Evolutionary conservation across 2,888 invertebrate species (phyloP).

Genomic region (Slavum lentiscoides): DNA sequence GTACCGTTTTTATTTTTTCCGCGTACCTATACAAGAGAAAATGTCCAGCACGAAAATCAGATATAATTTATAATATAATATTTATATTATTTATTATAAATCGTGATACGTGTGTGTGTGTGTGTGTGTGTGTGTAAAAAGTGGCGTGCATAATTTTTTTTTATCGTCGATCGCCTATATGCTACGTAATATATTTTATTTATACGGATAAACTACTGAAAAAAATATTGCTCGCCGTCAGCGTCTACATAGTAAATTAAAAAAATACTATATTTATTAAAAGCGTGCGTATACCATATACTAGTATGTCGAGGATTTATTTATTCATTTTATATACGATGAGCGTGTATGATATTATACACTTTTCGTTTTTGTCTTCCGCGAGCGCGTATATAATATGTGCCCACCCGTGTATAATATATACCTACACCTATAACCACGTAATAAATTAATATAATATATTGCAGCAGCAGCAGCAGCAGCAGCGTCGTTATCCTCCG

Average conservation of each 20-base stretch:
- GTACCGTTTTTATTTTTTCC: too few relatives aligned
- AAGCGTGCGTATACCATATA: background rate
- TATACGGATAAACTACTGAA: conserved; percentile 19
- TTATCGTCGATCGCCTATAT: background rate
- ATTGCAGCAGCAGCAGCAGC: background rate
- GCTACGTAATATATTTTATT: too few relatives aligned
- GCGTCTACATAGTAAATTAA: background rate
- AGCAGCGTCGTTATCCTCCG: background rate
- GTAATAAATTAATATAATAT: conserved; percentile 2
- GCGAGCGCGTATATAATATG: background rate
- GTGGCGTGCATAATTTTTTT: background rate
- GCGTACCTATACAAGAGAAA: background rate
- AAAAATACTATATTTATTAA: too few relatives aligned
- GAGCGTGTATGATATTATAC: background rate
- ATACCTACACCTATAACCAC: background rate
- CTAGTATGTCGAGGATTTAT: too few relatives aligned
- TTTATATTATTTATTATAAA: background rate
- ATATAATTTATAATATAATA: background rate
- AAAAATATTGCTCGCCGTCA: background rate
- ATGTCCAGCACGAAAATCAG: background rate
- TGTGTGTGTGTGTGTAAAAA: background rate
- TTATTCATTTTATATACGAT: too few relatives aligned
- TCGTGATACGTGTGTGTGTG: too few relatives aligned
- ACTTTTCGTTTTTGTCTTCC: conserved; percentile 3
- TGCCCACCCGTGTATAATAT: too few relatives aligned